Conservation (phyloP, 2,888 invertebrate species). For the Ceriagrion tenellum region DNA sequence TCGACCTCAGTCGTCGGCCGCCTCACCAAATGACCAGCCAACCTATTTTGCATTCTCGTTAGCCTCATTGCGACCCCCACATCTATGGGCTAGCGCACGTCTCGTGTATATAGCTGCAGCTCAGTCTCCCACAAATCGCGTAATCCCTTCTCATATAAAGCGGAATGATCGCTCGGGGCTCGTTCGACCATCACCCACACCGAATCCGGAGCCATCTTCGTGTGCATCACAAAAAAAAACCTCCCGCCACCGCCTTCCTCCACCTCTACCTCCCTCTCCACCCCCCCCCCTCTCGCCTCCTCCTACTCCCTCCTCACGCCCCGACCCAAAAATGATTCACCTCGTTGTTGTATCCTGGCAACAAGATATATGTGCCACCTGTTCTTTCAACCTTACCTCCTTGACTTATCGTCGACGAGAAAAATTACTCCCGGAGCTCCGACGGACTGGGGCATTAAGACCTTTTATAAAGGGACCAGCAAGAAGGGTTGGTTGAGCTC, state of each 20-base stretch:
- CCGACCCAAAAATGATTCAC: slow-evolving; percentile 46
- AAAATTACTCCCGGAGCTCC: slow-evolving; percentile 36
- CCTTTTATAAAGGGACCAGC: neutral
- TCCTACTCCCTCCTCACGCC: no score
- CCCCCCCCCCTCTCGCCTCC: no score
- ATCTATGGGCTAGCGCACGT: neutral
- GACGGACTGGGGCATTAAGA: slow-evolving; percentile 39
- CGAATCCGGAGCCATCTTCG: no score
- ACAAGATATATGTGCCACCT: slow-evolving; percentile 58
- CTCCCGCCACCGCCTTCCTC: neutral
- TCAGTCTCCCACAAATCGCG: neutral
- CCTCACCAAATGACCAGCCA: no score
- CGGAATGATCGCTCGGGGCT: neutral
- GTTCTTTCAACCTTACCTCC: slow-evolving; percentile 26
- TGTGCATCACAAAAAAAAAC: no score
- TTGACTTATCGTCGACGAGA: slow-evolving; percentile 11
- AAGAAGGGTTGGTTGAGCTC: neutral
- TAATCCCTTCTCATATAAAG: neutral
- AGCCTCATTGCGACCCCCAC: no score
- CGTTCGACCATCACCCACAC: neutral
- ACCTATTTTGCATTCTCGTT: neutral
- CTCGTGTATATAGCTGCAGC: neutral
- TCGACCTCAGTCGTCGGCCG: no score
- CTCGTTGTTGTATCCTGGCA: slow-evolving; percentile 39
- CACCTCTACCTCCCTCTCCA: neutral